phyloP scores from a whole-genome alignment of 2,113 vertebrate genomes.

The Thalassoma bifasciatum region DNA sequence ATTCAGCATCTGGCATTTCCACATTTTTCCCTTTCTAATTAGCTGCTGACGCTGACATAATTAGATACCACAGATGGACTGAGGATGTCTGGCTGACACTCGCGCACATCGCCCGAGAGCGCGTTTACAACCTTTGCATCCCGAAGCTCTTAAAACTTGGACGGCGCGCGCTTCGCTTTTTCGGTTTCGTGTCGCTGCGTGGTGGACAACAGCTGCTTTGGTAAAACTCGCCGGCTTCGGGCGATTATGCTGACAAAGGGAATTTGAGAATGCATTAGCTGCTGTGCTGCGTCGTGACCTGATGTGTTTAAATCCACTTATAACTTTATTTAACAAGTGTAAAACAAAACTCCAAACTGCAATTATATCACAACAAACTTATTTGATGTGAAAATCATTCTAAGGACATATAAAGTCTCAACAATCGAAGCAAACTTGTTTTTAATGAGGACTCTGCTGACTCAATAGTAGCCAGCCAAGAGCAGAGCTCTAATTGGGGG shows the following conservation, averaged over 20 bases:
- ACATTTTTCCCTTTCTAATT: constrained; percentile 68
- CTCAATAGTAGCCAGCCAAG: constrained; percentile 23
- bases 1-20: constrained; percentile 72
- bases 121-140: constrained; percentile 36
- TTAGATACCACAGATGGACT: constrained; percentile 71
- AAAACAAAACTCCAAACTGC: constrained; percentile 1
- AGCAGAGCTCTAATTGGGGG: constrained; percentile 55
- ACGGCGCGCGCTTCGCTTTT: constrained; percentile 12
- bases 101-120: constrained; percentile 18
- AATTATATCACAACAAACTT: background rate
- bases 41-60: constrained; percentile 65
- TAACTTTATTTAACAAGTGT: no score
- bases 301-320: background rate
- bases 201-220: constrained; percentile 14
- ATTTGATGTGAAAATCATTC: constrained; percentile 7
- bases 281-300: background rate
- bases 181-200: constrained; percentile 1
- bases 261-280: background rate
- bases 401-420: constrained; percentile 1
- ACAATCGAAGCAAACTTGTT: constrained; percentile 16
- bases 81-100: constrained; percentile 54
- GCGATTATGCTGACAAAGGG: background rate
- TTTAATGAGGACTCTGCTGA: constrained; percentile 56
- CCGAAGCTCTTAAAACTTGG: constrained; percentile 18
- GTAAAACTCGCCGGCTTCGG: background rate